phyloP scores from a whole-genome alignment of 2,797 vertebrate species.

The Chelidonichthys spinosus region DNA sequence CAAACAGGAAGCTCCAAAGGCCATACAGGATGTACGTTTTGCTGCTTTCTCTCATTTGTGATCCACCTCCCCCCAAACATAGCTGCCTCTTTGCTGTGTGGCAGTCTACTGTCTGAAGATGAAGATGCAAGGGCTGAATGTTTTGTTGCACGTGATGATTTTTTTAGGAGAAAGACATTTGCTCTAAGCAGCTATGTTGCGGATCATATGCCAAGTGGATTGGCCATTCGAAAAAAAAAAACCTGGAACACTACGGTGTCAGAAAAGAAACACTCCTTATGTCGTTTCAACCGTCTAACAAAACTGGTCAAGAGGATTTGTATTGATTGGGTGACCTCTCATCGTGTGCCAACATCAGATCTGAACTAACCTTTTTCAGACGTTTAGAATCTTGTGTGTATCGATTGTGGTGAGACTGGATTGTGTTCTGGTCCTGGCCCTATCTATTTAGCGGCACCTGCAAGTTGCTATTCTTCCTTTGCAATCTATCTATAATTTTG shows the following conservation, averaged over 20 bases:
- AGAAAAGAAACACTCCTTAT: background rate
- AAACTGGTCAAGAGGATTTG: background rate
- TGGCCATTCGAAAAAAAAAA: too few species aligned
- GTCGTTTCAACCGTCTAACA: background rate
- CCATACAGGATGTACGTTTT: slow-evolving; percentile 65
- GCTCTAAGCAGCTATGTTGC: background rate
- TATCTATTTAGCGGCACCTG: background rate
- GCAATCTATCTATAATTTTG: background rate
- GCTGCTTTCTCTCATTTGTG: slow-evolving; percentile 12
- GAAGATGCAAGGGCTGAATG: background rate
- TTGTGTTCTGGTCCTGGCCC: background rate
- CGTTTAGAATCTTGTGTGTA: background rate
- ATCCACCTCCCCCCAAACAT: slow-evolving; percentile 9
- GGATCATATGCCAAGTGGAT: background rate
- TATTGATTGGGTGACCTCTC: background rate
- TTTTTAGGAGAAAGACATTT: background rate
- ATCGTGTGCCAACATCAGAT: background rate
- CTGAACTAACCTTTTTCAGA: background rate
- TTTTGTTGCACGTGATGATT: background rate
- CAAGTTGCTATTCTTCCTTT: background rate
- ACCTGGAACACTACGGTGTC: background rate
- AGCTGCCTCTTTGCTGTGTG: slow-evolving; percentile 6
- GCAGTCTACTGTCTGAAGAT: background rate
- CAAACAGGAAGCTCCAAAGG: slow-evolving; percentile 74
- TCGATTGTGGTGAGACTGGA: background rate